Percentiles rank a stretch among this genome's conserved stretches.
Evolutionary conservation across 1,140 invertebrate genomes (phyloP).

Genomic region (Drosophila pseudoananassae): DNA sequence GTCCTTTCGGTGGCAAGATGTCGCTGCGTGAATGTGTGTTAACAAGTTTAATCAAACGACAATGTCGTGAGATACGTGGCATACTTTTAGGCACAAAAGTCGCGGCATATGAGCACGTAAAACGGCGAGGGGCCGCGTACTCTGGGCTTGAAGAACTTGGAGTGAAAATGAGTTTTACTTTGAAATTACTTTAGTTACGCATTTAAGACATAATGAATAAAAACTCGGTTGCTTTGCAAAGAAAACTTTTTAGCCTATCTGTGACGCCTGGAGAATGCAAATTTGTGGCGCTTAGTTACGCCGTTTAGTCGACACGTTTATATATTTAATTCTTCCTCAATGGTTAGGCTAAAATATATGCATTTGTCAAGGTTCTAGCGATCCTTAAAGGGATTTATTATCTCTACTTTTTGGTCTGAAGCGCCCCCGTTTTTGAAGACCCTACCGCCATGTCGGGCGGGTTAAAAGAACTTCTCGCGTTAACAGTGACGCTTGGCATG

Average conservation of each 20-base stretch:
- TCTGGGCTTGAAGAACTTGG: slow-evolving; percentile 13
- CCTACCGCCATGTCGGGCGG: slow-evolving; percentile 3
- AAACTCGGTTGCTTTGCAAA: slow-evolving; percentile 10
- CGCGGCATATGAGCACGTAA: slow-evolving; percentile 62
- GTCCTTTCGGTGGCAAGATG: neutral
- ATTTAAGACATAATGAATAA: slow-evolving; percentile 77
- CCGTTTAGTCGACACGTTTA: neutral
- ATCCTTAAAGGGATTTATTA: neutral
- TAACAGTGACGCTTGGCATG: slow-evolving; percentile 66
- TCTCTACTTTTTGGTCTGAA: neutral
- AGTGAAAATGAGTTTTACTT: slow-evolving; percentile 61
- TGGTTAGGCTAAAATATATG: too few relatives aligned
- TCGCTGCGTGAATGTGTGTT: slow-evolving; percentile 38
- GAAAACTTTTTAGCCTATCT: slow-evolving; percentile 32
- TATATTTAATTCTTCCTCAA: neutral
- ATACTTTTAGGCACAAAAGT: slow-evolving; percentile 56
- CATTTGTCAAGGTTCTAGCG: too few relatives aligned
- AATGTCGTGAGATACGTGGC: slow-evolving; percentile 74
- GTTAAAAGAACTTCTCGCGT: slow-evolving; percentile 27
- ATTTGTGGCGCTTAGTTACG: neutral
- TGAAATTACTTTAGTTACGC: slow-evolving; percentile 78
- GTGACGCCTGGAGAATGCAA: neutral
- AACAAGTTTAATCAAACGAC: slow-evolving; percentile 81
- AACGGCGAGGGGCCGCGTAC: slow-evolving; percentile 6
- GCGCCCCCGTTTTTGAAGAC: neutral